Evolutionary conservation across 2,888 invertebrate genomes (phyloP).

Genomic region (Sacculina carcini): DNA sequence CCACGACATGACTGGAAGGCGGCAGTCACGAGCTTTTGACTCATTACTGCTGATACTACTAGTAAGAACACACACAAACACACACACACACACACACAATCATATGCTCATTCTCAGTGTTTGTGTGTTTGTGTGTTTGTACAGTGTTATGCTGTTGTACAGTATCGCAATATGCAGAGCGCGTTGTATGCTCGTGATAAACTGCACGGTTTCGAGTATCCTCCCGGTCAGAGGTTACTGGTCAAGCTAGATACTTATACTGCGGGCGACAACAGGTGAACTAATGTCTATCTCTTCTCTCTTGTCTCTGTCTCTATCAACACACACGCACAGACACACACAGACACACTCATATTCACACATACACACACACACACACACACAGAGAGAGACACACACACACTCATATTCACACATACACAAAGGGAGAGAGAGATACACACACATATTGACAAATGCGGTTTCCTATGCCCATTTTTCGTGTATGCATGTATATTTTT

Average conservation of each 20-base stretch:
- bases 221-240: constrained; percentile 53
- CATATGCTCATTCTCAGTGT: not conserved
- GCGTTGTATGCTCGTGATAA: constrained; percentile 53
- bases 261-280: not conserved
- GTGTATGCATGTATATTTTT: not conserved
- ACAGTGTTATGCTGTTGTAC: constrained; percentile 29
- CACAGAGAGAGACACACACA: too few species aligned
- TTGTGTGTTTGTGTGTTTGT: constrained; percentile 5
- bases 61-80: not conserved
- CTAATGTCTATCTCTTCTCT: too few species aligned
- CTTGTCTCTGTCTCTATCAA: too few species aligned
- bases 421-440: too few species aligned
- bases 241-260: constrained; percentile 31
- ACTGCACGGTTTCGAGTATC: constrained; percentile 72
- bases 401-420: too few species aligned
- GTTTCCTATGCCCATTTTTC: not conserved
- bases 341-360: too few species aligned
- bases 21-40: too few species aligned
- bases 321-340: too few species aligned
- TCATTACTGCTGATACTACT: not conserved
- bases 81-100: not conserved
- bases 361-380: too few species aligned
- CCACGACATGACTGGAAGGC: too few species aligned
- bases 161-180: constrained; percentile 41
- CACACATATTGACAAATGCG: too few species aligned